Base-by-base conservation (phyloP, 2,888 invertebrate species). In the Parapristionchus giblindavisi region DNA sequence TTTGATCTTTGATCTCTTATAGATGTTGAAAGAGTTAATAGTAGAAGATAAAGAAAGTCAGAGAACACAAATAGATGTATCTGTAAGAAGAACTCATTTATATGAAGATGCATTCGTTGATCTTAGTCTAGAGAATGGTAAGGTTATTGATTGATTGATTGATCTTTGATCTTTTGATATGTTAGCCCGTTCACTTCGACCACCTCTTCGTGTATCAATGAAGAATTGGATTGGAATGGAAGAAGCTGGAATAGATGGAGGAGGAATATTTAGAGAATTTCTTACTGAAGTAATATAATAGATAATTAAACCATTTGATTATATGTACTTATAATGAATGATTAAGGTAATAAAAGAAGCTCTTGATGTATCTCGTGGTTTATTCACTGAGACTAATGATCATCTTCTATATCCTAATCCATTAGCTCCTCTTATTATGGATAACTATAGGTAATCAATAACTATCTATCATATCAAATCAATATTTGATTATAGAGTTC, bases 61-160 rank as follows among this genome's bases (percentile, higher is more conserved):
- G 3, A 21, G 38, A 24, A 21, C n/a, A 6, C 34, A 43, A n/a
- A 76, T 77, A 2, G 54, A 75, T n/a, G 75, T 84, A n/a, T 78
- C 80, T 1, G 88, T 90, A 27, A 81, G 90, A 17, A 91, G 99
- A 75, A 93, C 94, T 81, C 95, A 95, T 90, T 91, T 99, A n/a
- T 99, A 99, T 88, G 98, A 98, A 90, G 99, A 99, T 89, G 95
- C 98, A 0, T 97, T 95, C 88, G 95, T 96, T 72, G 95, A 95
- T 89, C 91, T 98, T 4, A 93, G 95, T 1, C 92, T 92, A 2
- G 94, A 94, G 84, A 96, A 95, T 90, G 94, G 94, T 94, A 89
- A 63, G 77, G 40, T n/a, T 77, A n/a, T 34, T 63, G 14, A 34
- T 58, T 8, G 8, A 38, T 36, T 24, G 52, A 70, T 11, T 17